Evolutionary conservation across 1,140 invertebrate species (phyloP).

Genomic region (Drosophila sucinea): DNA sequence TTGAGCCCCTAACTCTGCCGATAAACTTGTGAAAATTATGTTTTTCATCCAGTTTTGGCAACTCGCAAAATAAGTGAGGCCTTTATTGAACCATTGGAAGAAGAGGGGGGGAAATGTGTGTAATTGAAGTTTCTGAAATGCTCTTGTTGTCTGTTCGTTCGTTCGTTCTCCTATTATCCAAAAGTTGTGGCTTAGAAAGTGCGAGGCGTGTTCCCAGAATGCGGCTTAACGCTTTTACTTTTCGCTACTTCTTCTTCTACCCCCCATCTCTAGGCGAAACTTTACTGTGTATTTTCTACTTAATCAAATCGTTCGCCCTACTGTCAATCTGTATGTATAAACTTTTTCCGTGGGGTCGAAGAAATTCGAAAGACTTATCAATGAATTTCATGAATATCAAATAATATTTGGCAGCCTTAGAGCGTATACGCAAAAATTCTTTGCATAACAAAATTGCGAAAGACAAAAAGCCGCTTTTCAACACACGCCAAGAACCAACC

Average conservation of each 20-base stretch:
- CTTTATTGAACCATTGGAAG: background rate
- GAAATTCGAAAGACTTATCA: slow-evolving; percentile 62
- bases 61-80: no score
- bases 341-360: slow-evolving; percentile 28
- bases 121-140: background rate
- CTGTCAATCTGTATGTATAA: slow-evolving; percentile 54
- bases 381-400: slow-evolving; percentile 80
- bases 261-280: background rate
- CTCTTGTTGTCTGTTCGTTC: background rate
- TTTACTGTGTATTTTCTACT: slow-evolving; percentile 19
- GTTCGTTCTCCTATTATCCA: background rate
- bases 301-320: slow-evolving; percentile 42
- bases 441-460: slow-evolving; percentile 39
- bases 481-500: slow-evolving; percentile 4
- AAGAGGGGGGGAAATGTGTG: background rate
- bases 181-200: slow-evolving; percentile 1
- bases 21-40: no score
- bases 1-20: no score
- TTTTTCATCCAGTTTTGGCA: background rate
- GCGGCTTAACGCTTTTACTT: slow-evolving; percentile 5
- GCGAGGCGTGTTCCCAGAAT: background rate
- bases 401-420: slow-evolving; percentile 45
- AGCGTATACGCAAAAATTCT: slow-evolving; percentile 37
- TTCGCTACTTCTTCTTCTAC: background rate
- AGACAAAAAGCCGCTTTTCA: slow-evolving; percentile 58